These are phyloP conservation scores for Caretta caretta DNA, from an alignment of 2,113 vertebrate genomes.

Conservation along the genomic window DNA sequence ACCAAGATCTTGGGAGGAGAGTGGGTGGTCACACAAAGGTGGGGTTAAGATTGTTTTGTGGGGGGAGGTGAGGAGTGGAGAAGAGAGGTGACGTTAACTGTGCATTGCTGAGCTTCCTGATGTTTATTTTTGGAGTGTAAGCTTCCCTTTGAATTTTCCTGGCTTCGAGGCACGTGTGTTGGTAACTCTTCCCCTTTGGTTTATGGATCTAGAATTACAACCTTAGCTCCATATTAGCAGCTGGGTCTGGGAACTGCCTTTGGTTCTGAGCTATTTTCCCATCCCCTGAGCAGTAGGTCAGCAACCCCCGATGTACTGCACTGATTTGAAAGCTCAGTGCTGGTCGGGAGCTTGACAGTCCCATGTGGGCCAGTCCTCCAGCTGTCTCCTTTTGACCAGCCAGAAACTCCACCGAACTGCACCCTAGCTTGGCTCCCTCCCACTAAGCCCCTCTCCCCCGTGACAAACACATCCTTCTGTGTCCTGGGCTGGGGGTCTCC, in stretches of 20 bases:
- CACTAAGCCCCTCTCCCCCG: neutral
- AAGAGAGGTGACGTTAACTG: neutral
- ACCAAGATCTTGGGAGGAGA: neutral
- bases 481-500: fast-evolving
- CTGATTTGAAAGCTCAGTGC: neutral
- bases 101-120: neutral
- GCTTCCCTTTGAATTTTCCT: neutral
- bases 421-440: neutral
- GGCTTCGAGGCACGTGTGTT: neutral
- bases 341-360: neutral
- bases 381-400: fast-evolving
- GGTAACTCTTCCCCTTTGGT: neutral
- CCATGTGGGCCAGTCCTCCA: neutral
- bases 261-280: neutral
- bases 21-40: neutral
- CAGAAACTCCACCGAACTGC: neutral
- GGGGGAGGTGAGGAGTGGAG: too few relatives aligned
- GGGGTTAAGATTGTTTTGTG: neutral
- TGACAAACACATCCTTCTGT: neutral
- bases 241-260: neutral
- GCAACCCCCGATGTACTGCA: too few relatives aligned
- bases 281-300: neutral
- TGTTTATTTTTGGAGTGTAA: neutral
- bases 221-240: neutral
- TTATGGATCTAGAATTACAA: neutral